Percentiles rank a stretch among this genome's conserved stretches.
These are phyloP conservation scores for Malthinus seriepunctatus DNA, from an alignment of 2,888 invertebrate genomes.

Conservation along the genomic window DNA sequence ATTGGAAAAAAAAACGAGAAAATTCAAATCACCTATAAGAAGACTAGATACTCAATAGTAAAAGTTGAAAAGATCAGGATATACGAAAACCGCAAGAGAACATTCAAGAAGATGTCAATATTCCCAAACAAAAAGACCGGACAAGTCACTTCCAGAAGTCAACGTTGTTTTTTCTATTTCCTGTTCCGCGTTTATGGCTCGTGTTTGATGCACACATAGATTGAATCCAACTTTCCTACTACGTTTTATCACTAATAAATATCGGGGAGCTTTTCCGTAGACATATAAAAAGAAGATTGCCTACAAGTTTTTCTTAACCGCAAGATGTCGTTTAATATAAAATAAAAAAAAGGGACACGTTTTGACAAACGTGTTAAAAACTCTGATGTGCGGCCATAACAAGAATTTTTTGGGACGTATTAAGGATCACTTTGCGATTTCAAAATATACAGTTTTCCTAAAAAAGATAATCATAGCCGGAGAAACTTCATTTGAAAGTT, in stretches of 20 bases:
- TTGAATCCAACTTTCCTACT: constrained; percentile 38
- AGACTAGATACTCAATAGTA: background rate
- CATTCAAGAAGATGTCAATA: constrained; percentile 29
- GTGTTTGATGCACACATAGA: constrained; percentile 41
- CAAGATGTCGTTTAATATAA: no score
- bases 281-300: constrained; percentile 22
- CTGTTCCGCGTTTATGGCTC: constrained; percentile 40
- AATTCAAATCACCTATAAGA: constrained; percentile 1
- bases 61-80: constrained; percentile 19
- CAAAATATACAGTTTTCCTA: no score
- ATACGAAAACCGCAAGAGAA: constrained; percentile 28
- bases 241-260: constrained; percentile 40
- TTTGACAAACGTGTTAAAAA: no score
- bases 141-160: constrained; percentile 39
- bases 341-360: no score
- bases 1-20: constrained; percentile 30
- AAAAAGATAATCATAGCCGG: no score
- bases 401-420: background rate
- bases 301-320: constrained; percentile 2
- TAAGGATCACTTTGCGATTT: no score
- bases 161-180: constrained; percentile 41
- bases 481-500: no score
- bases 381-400: background rate
- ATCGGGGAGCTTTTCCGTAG: constrained; percentile 28
- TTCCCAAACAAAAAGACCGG: constrained; percentile 31